Base-by-base conservation (phyloP, 1,140 invertebrate species). In the Microplitis demolitor region DNA sequence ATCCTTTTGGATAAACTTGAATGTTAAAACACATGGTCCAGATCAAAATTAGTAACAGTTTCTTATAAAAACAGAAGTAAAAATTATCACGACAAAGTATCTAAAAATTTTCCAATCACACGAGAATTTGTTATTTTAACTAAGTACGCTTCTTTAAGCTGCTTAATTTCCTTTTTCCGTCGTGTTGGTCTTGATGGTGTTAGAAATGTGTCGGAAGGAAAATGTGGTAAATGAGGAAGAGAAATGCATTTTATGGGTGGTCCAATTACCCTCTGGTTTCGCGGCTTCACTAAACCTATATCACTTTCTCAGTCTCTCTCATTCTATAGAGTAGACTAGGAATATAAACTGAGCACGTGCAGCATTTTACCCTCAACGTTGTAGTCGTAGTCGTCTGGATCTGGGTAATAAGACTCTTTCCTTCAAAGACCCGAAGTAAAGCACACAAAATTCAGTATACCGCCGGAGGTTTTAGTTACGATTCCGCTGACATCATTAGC, bases 401-500 rank as follows among this genome's bases (percentile, higher is more conserved):
- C 39, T 75, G 74, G 77, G 83, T 85, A 85, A 85, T 85, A 84
- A 84, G 83, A 84, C 80, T 82, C 84, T 79, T 80, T 79, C 76
- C 73, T 77, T 80, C 78, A 79, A 76, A 73, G 73, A 64, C 69
- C 67, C 62, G 56, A 72, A 83, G 78, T 39, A 39, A 39, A 39
- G 11, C 39, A 39, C 39, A 39, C 39, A 39, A 39, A 39, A 39
- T 11, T 39, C 11, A 78, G 75, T 80, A 77, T 76, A 77, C 78
- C 69, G 70, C 72, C 75, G 74, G 76, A 75, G 82, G 81, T 80
- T 83, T 85, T 84, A 82, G 84, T 85, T 85, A 85, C 85, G 84
- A 85, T 84, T 84, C 78, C 81, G 84, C 83, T 85, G 84, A 85
- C 85, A 85, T 86, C 85, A 85, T 86, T 86, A 86, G 83, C 83